These are phyloP conservation scores for Fundulus diaphanus DNA, from an alignment of 2,797 vertebrate species.

Conservation along the genomic window DNA sequence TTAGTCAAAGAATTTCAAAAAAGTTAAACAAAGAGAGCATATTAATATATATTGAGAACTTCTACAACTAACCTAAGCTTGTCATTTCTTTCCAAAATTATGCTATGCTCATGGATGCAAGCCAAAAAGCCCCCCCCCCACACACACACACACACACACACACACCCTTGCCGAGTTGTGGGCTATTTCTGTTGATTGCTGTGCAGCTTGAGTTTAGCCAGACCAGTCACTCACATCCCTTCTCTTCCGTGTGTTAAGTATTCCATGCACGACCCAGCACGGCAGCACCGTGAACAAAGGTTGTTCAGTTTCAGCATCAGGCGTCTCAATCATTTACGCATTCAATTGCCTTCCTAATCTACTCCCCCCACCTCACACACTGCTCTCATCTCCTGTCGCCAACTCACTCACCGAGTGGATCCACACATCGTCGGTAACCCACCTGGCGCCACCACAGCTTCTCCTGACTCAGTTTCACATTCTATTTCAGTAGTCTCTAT, in stretches of 20 bases:
- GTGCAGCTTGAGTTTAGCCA: slow-evolving; percentile 60
- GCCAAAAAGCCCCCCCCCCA: no score
- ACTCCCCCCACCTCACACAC: slow-evolving; percentile 25
- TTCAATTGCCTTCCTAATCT: slow-evolving; percentile 71
- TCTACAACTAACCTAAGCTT: no score
- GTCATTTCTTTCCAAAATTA: not conserved
- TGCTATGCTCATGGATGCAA: no score
- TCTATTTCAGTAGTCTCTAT: not conserved
- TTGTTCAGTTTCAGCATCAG: slow-evolving; percentile 81
- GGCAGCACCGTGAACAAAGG: slow-evolving; percentile 82
- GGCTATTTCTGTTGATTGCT: slow-evolving; percentile 55
- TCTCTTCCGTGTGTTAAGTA: slow-evolving; percentile 78
- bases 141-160: no score
- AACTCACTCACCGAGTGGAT: slow-evolving; percentile 55
- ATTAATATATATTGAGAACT: no score
- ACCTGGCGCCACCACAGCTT: slow-evolving; percentile 11
- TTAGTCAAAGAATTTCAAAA: no score
- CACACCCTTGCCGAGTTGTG: slow-evolving; percentile 40
- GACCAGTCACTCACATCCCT: slow-evolving; percentile 58
- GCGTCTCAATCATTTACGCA: slow-evolving; percentile 81
- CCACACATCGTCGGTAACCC: slow-evolving; percentile 24
- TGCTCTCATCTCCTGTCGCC: slow-evolving; percentile 47
- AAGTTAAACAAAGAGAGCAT: no score
- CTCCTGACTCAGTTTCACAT: slow-evolving; percentile 10
- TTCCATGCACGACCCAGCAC: slow-evolving; percentile 76